Evolutionary conservation across 37 sponge, comb jelly and placozoan genomes (phyloP), one percentile per base, ranked within the genome.

Genomic region (Halichondria panicea): DNA sequence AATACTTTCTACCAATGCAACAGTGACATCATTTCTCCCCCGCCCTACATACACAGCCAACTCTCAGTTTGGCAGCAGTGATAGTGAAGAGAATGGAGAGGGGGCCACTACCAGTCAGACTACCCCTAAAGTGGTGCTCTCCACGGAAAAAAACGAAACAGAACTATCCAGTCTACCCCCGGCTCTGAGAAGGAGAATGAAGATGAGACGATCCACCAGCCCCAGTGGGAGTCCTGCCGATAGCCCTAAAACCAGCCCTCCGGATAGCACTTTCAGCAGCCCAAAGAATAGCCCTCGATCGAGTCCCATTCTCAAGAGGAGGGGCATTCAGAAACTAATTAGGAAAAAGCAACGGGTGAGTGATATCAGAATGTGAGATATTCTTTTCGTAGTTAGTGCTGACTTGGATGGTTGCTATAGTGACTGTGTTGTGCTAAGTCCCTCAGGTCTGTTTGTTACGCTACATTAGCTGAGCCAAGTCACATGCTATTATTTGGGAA

Each of bases 81-180:
- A 66, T 24, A 37, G 53, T 40, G 1, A 55, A 33, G 73, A 55
- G 39, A 7, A 30, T 0, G 22, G 34, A 18, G 32, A 56, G 39
- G 34, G 19, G 15, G n/a, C 53, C 73, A 32, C 73, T 55, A 28
- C 42, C 44, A 61, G 48, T 19, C 33, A 54, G 55, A 33, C 71
- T 8, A 8, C 60, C n/a, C 60, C 7, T 58, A 21, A 12, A 58
- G 25, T 7, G n/a, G 27, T 58, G 60, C 27, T 7, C 60, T 27
- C 25, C 25, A 8, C 60, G 60, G 12, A 58, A n/a, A 25, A n/a
- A n/a, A n/a, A n/a, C n/a, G n/a, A n/a, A n/a, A n/a, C n/a, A n/a
- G n/a, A n/a, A n/a, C n/a, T n/a, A n/a, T n/a, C n/a, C n/a, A n/a
- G n/a, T n/a, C n/a, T n/a, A n/a, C n/a, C n/a, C n/a, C n/a, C 63